A percentile compares a stretch with the other conserved stretches of the same genome.
phyloP scores from a whole-genome alignment of 2,888 invertebrate species.

The Oligia latruncula region DNA sequence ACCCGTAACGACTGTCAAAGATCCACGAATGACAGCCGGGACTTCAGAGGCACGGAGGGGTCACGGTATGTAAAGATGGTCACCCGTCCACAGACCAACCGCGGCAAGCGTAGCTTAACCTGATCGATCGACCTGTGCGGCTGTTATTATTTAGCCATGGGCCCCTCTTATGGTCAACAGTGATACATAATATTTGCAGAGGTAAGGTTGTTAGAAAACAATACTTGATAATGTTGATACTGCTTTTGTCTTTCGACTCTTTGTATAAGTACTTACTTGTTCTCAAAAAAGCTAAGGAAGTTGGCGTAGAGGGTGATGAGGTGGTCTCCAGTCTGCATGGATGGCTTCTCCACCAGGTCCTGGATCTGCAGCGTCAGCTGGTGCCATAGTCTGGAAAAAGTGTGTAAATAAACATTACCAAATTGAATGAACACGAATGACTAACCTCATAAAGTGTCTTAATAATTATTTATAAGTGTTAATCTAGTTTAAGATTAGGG shows the following conservation, averaged over 20 bases:
- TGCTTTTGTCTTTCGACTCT: background rate
- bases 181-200: too few species aligned
- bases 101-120: too few species aligned
- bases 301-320: slow-evolving; percentile 96
- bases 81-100: too few species aligned
- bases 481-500: background rate
- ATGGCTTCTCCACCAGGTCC: slow-evolving; percentile 94
- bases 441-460: background rate
- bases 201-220: background rate
- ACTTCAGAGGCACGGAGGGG: too few species aligned
- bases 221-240: background rate
- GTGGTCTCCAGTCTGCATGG: slow-evolving; percentile 94
- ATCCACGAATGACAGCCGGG: too few species aligned
- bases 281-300: slow-evolving; percentile 98
- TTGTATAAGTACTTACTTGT: slow-evolving; percentile 92
- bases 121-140: too few species aligned
- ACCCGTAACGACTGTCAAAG: too few species aligned
- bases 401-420: background rate
- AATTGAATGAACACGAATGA: background rate
- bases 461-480: background rate
- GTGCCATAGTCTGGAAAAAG: slow-evolving; percentile 96
- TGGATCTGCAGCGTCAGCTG: slow-evolving; percentile 96
- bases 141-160: too few species aligned
- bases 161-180: too few species aligned
- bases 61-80: too few species aligned